Evolutionary conservation across 2,888 invertebrate species (phyloP).

Genomic region (Physocephala rufipes): DNA sequence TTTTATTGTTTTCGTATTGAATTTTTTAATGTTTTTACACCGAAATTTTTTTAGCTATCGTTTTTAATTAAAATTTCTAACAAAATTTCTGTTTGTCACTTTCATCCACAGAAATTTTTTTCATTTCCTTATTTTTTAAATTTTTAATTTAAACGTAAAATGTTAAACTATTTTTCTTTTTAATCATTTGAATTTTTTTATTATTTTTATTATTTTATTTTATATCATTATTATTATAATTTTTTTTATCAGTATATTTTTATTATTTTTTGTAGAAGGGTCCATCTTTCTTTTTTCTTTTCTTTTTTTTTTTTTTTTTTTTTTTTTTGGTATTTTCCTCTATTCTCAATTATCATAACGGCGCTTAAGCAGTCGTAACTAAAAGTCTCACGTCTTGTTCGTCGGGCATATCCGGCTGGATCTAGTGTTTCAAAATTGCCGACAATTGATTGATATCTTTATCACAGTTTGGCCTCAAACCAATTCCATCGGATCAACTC

Average conservation of each 20-base stretch:
- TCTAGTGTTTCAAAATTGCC: background rate
- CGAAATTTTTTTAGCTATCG: background rate
- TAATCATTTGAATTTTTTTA: too few relatives aligned
- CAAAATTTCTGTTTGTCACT: background rate
- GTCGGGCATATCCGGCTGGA: background rate
- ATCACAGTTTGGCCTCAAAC: background rate
- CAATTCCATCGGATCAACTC: background rate
- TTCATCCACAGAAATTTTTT: background rate
- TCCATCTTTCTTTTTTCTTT: too few relatives aligned
- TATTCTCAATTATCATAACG: background rate
- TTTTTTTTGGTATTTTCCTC: background rate
- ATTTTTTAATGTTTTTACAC: background rate
- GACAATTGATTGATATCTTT: constrained; percentile 5
- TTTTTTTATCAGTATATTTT: too few relatives aligned
- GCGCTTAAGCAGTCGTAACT: background rate
- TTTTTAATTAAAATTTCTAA: background rate
- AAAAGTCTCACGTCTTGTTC: background rate
- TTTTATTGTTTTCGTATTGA: background rate
- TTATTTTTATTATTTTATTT: too few relatives aligned
- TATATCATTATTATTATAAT: too few relatives aligned
- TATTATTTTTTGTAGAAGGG: too few relatives aligned
- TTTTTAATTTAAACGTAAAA: too few relatives aligned
- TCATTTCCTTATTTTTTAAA: background rate
- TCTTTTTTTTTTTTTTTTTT: background rate
- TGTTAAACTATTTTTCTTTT: too few relatives aligned